Conservation (phyloP, 2,797 vertebrate genomes). For the Melopsittacus undulatus region DNA sequence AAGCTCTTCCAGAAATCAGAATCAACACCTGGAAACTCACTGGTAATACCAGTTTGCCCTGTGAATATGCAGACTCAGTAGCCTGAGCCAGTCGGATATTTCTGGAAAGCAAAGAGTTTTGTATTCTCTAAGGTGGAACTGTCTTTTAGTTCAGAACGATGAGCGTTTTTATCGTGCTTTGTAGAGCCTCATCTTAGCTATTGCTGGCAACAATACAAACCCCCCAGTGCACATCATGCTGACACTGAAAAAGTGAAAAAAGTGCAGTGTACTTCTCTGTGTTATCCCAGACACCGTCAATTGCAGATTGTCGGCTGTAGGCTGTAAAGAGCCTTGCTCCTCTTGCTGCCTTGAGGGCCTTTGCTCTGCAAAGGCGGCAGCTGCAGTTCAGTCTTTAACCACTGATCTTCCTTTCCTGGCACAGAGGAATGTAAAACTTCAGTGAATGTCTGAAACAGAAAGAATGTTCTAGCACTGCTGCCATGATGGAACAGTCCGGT, state of each 20-base stretch:
- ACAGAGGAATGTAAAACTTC: background rate
- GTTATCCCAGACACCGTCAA: background rate
- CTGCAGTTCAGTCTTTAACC: background rate
- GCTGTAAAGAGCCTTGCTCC: background rate
- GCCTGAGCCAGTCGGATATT: background rate
- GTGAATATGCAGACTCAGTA: background rate
- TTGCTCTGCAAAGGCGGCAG: background rate
- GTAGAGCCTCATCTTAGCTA: background rate
- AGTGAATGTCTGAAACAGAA: background rate
- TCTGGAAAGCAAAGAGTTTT: background rate
- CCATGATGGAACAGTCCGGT: background rate
- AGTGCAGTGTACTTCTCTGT: background rate
- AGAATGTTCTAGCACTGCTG: background rate
- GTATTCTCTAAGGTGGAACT: background rate
- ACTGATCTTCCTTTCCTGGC: background rate
- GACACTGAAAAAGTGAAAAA: background rate
- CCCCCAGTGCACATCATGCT: accelerated
- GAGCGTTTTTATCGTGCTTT: background rate
- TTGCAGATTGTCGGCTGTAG: background rate
- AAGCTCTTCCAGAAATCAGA: background rate
- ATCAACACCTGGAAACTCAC: background rate
- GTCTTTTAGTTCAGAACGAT: background rate
- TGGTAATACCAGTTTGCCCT: background rate
- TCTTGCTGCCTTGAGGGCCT: background rate
- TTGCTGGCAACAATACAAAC: background rate